A percentile compares a stretch with the other conserved stretches of the same genome.
Conservation (phyloP, 1,140 invertebrate genomes). For the Nomia melanderi region DNA sequence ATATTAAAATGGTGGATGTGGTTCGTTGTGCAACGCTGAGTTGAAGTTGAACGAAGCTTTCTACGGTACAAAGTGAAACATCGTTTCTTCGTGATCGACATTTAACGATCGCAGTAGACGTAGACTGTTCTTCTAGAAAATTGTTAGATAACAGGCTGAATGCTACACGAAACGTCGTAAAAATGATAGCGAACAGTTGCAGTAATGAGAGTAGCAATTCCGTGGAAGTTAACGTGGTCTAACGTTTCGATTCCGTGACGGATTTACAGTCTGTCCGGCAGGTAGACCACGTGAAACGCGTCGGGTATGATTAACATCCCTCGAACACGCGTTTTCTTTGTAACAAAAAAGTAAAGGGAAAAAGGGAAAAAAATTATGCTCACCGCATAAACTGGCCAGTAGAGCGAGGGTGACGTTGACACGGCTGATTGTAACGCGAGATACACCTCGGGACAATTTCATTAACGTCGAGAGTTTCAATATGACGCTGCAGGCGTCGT, state of each 20-base stretch:
- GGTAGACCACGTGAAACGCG: slow-evolving; percentile 22
- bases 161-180: too few species aligned
- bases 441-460: slow-evolving; percentile 62
- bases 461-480: slow-evolving; percentile 62
- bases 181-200: neutral
- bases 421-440: slow-evolving; percentile 39
- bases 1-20: too few species aligned
- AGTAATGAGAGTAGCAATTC: neutral
- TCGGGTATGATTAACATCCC: slow-evolving; percentile 59
- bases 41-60: too few species aligned
- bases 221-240: neutral
- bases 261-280: slow-evolving; percentile 11
- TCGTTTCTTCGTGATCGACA: too few species aligned
- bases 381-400: slow-evolving; percentile 15
- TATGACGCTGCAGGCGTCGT: slow-evolving; percentile 36
- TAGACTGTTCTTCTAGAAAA: too few species aligned
- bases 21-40: too few species aligned
- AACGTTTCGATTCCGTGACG: slow-evolving; percentile 32
- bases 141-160: too few species aligned
- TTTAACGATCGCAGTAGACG: too few species aligned
- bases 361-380: slow-evolving; percentile 10
- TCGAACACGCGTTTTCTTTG: slow-evolving; percentile 50
- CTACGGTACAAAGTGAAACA: too few species aligned
- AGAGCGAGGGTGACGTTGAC: neutral
- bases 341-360: slow-evolving; percentile 11